Conservation (phyloP, 2,113 vertebrate species). For the Mus spicilegus region DNA sequence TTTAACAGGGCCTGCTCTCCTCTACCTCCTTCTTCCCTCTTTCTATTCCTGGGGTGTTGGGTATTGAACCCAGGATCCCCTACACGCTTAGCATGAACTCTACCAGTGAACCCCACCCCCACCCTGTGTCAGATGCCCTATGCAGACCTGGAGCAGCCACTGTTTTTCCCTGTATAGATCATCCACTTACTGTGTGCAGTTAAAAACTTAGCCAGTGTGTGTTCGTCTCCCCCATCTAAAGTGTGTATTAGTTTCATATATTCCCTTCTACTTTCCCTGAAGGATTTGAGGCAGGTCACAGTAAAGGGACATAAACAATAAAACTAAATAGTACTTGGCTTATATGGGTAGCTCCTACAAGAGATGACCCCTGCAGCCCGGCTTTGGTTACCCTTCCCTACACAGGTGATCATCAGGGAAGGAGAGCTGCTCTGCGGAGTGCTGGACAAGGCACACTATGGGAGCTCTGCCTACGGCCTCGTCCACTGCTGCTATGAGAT, state of each 20-base stretch:
- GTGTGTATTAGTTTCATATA: neutral
- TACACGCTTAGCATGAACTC: too few relatives aligned
- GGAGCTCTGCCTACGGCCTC: conserved; percentile 96
- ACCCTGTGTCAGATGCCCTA: neutral
- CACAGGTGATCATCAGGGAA: conserved; percentile 93
- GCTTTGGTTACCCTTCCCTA: neutral
- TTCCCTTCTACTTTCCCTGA: neutral
- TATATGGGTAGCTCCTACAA: neutral
- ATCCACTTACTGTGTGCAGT: neutral
- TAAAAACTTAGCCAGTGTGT: neutral
- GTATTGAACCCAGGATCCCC: neutral
- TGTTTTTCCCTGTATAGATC: neutral
- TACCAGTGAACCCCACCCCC: neutral
- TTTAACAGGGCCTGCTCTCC: neutral
- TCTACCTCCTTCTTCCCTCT: neutral
- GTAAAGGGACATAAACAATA: neutral
- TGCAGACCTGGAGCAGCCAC: neutral
- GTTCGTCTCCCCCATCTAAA: neutral
- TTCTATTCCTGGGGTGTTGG: neutral
- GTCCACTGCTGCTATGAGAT: conserved; percentile 98
- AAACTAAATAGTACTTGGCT: neutral
- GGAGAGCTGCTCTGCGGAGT: conserved; percentile 96
- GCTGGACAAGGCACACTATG: conserved; percentile 98
- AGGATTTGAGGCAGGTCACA: neutral
- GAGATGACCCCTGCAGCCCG: neutral